Conservation (phyloP, 2,888 invertebrate genomes). For the Coenonympha arcania region DNA sequence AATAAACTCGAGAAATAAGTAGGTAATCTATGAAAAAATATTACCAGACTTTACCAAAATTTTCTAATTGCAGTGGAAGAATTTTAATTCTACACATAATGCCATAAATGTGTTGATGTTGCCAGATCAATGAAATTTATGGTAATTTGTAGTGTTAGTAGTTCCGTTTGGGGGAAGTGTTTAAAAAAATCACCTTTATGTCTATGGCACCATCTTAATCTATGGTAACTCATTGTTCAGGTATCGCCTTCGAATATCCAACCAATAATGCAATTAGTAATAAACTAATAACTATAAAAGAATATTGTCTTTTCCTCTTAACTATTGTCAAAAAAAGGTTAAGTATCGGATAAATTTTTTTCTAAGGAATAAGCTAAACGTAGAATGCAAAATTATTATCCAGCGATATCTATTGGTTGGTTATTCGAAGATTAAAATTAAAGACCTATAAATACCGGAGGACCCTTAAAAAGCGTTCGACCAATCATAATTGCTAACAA, state of each 20-base stretch:
- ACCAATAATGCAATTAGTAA: too few relatives aligned
- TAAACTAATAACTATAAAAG: too few relatives aligned
- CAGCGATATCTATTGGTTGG: not conserved
- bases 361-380: too few relatives aligned
- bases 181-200: slow-evolving; percentile 36
- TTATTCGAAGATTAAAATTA: slow-evolving; percentile 3
- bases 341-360: too few relatives aligned
- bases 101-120: slow-evolving; percentile 14
- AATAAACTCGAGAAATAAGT: too few relatives aligned
- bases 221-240: slow-evolving; percentile 63
- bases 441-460: slow-evolving; percentile 20
- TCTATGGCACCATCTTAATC: slow-evolving; percentile 67
- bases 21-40: too few relatives aligned
- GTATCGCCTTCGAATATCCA: slow-evolving; percentile 34
- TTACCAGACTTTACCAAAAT: not conserved
- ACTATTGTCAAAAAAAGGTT: too few relatives aligned
- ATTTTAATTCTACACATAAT: not conserved
- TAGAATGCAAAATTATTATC: too few relatives aligned
- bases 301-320: too few relatives aligned
- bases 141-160: slow-evolving; percentile 6
- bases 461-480: slow-evolving; percentile 52
- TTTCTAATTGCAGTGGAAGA: not conserved
- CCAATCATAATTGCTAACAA: slow-evolving; percentile 70
- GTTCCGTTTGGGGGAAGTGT: not conserved
- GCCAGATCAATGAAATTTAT: slow-evolving; percentile 8